Percentiles rank a stretch among this genome's conserved stretches.
Evolutionary conservation across 2,113 vertebrate genomes (phyloP).

Genomic region (Fukomys damarensis): DNA sequence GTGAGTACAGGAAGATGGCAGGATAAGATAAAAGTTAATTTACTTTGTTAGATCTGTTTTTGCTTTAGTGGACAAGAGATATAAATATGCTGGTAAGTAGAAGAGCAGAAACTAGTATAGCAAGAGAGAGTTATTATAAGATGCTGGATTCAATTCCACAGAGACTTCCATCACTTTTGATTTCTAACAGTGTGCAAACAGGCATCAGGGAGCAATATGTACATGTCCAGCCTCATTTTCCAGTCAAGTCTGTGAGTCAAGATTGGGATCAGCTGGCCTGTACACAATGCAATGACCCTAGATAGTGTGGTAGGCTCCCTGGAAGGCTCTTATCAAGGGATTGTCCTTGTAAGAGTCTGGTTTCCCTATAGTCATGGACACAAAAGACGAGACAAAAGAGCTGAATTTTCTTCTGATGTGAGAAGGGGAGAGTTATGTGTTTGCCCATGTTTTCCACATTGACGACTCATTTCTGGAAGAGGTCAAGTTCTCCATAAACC

Average conservation of each 20-base stretch:
- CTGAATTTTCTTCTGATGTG: neutral
- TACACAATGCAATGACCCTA: neutral
- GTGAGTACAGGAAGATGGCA: neutral
- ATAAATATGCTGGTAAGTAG: neutral
- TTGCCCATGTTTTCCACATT: neutral
- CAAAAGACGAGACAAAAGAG: neutral
- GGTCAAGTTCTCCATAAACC: neutral
- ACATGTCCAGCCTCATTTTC: neutral
- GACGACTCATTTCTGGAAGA: neutral
- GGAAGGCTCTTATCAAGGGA: neutral
- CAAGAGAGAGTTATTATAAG: neutral
- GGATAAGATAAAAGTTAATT: neutral
- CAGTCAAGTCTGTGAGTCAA: neutral
- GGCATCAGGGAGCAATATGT: rapidly evolving
- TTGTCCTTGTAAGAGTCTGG: neutral
- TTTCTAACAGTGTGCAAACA: neutral
- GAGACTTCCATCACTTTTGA: neutral
- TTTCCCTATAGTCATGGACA: neutral
- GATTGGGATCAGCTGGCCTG: neutral
- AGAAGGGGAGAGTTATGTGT: neutral
- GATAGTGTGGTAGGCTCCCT: neutral
- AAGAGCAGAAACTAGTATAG: neutral
- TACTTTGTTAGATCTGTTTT: slow-evolving; percentile 26
- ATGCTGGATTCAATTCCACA: neutral
- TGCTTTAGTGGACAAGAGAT: slow-evolving; percentile 31